Evolutionary conservation across 2,888 invertebrate species (phyloP), one percentile per base, ranked within the genome.

Genomic region (Emmelina monodactyla): DNA sequence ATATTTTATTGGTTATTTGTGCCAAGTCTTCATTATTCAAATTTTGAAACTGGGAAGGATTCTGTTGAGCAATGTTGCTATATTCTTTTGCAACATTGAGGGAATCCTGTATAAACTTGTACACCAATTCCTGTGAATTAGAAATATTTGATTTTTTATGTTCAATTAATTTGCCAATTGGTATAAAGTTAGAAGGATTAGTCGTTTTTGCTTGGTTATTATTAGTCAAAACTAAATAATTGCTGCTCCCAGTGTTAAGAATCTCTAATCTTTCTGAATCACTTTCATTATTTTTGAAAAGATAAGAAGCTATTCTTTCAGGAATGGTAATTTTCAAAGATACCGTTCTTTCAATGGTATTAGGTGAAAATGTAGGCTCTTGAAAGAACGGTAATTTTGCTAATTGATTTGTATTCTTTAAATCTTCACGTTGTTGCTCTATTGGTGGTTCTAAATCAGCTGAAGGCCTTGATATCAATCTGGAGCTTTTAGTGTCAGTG

Each of bases 61-160:
- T 66, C 51, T 70, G 63, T 47, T 67, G 62, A 39, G 63, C 66
- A 32, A 63, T 58, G 41, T 68, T 68, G 42, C 55, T 67, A 44
- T 76, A 73, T 46, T 69, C 65, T 47, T 71, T 75, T 14, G 73
- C 79, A 37, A 63, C 61, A 45, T 76, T 78, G 38, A 78, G 60
- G 16, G 79, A 76, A 49, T 76, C 75, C 34, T 72, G 65, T 53
- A 79, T 55, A 44, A 78, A 61, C 14, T 73, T 73, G 50, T 71
- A 71, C 54, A 75, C 73, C 58, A 78, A 51, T 40, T 71, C 75
- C 71, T 78, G 78, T 62, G 79, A 75, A 78, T 69, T 56, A 59
- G 76, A 78, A 68, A 73, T 49, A 42, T 67, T 68, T 34, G 61
- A 49, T 42, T 58, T 58, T 60, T 70, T 67, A 59, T 62, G 61